Base-by-base conservation (phyloP, 2,113 vertebrate genomes). In the Chloropsis hardwickii region DNA sequence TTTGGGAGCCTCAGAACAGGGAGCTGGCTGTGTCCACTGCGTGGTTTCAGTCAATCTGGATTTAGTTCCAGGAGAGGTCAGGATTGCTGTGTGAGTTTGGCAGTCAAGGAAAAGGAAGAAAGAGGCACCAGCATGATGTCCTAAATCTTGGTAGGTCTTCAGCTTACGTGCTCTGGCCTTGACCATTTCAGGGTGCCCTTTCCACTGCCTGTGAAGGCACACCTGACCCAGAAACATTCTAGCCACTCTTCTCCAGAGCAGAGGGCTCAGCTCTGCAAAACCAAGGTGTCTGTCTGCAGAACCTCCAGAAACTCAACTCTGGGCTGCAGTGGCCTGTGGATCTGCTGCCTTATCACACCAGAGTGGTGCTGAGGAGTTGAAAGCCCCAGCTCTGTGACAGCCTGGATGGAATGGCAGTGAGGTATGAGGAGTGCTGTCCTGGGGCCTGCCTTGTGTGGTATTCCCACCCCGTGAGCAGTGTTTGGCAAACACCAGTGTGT, bases 401-500 rank as follows among this genome's bases (percentile, higher is more conserved):
- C 66, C 79, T n/a, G 20, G 61, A 23, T 51, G 80, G 14, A 37
- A 28, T 13, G 51, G 40, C 50, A 78, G 24, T 2, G 3, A 65
- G 47, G 21, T 23, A 64, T 50, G 60, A 57, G 19, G 23, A 25
- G 22, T 69, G 37, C 35, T 60, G 54, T 57, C 25, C 47, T 29
- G 54, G 15, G 12, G 28, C 17, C 40, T 83, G 37, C 67, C 44
- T 86, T 21, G 20, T 1, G 0, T 48, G 51, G 10, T 22, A 39
- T 61, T 29, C 39, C 25, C 56, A 37, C 3, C 12, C 27, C 35
- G 12, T 8, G 21, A 56, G 24, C 53, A 35, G 37, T 2, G 1
- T 72, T 72, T 72, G 37, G 39, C 0, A 0, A 22, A 28, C 23
- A 25, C 24, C 2, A 1, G 28, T 0, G 1, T 20, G 56, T 6